Evolutionary conservation across 2,113 vertebrate genomes (phyloP), one percentile per base, ranked within the genome.

Genomic region (Girardinichthys multiradiatus): DNA sequence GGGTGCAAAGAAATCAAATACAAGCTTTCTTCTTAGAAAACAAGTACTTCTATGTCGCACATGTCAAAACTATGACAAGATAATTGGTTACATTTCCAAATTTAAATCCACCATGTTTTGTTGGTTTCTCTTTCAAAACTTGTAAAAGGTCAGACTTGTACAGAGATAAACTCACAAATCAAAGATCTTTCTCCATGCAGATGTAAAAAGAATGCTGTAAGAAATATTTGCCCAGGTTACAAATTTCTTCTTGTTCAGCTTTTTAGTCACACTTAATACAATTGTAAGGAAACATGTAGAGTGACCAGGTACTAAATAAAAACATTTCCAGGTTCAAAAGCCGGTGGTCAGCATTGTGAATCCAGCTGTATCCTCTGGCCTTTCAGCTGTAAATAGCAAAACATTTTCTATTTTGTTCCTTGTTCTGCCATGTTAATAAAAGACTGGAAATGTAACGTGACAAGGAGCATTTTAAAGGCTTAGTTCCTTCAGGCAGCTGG

Each of bases 381-480:
- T 13, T 24, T 74, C 51, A 45, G 37, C 57, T 80, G 74, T 70
- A 80, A 81, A 70, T 35, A 72, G 76, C 64, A 54, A 60, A 68
- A 89, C 83, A 86, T 86, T 82, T 74, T 68, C 64, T 39, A 66
- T 42, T 0, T 65, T 74, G 71, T 37, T 59, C 63, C 19, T 64
- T 27, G 37, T 21, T 79, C 68, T 67, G 59, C 57, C 59, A 70
- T 57, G 79, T 82, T 85, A 81, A 80, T 74, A 70, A 68, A 66
- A 69, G 21, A 64, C 73, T 79, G 65, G 68, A 88, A 89, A 91
- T 86, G 74, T 69, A 77, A 86, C 88, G 84, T 86, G 89, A 91
- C 86, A 90, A 83, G 64, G 70, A 82, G 75, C 82, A 80, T 81
- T 88, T 85, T 69, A 70, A 81, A 83, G 77, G 74, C 67, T 86